phyloP scores from a whole-genome alignment of 2,797 vertebrate genomes.

The Argentina silus region DNA sequence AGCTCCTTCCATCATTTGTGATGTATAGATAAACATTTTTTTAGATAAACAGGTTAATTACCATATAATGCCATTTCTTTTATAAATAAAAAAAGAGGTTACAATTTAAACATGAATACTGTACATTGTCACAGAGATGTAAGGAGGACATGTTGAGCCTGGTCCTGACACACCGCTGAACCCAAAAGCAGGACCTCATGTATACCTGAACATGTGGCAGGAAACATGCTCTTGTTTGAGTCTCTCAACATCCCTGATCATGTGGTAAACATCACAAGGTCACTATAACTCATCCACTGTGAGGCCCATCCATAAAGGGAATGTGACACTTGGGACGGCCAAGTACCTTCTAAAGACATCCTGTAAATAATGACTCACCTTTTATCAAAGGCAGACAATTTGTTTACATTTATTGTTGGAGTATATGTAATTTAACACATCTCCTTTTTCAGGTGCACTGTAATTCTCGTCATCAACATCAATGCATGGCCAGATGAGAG shows the following conservation, averaged over 20 bases:
- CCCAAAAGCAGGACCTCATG: slow-evolving; percentile 9
- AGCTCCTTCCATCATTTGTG: too few relatives aligned
- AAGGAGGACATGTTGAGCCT: background rate
- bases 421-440: background rate
- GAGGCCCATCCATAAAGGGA: background rate
- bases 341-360: background rate
- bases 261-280: background rate
- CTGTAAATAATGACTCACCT: background rate
- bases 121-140: background rate
- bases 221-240: background rate
- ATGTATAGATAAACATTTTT: too few relatives aligned
- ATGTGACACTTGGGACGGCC: background rate
- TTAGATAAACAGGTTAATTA: too few relatives aligned
- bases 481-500: background rate
- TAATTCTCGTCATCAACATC: background rate
- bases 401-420: background rate
- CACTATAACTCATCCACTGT: background rate
- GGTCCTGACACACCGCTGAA: slow-evolving; percentile 25
- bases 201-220: slow-evolving; percentile 8
- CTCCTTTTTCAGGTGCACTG: background rate
- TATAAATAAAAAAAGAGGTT: background rate
- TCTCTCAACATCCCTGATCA: background rate
- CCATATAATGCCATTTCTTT: too few relatives aligned
- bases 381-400: background rate
- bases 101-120: background rate